Evolutionary conservation across 2,113 vertebrate species (phyloP).

Genomic region (Zosterops lateralis): DNA sequence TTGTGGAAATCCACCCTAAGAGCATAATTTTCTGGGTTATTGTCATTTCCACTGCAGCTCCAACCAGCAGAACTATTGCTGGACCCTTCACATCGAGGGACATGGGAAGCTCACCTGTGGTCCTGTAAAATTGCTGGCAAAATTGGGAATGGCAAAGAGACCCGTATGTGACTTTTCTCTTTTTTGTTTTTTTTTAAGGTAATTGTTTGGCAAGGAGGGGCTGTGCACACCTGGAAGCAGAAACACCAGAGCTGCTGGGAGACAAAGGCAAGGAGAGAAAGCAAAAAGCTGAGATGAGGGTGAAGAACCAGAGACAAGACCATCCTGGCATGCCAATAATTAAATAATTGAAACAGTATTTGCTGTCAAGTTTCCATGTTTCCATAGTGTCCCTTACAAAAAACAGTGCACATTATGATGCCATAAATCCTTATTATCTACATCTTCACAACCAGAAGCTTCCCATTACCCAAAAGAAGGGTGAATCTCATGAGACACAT

Average conservation of each 20-base stretch:
- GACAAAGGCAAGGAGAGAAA: not conserved
- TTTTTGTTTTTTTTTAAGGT: not conserved
- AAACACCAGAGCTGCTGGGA: not conserved
- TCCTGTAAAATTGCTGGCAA: not conserved
- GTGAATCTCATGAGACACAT: not conserved
- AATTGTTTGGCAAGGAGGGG: not conserved
- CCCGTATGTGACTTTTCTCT: not conserved
- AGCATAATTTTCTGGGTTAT: not conserved
- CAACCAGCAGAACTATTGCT: not conserved
- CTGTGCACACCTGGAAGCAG: not conserved
- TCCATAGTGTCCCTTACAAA: not conserved
- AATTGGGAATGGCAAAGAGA: not conserved
- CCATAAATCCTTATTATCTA: conserved; percentile 56
- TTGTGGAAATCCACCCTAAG: not conserved
- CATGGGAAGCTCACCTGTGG: not conserved
- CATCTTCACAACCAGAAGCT: not conserved
- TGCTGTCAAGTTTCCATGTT: conserved; percentile 14
- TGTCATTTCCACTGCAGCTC: not conserved
- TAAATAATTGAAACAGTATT: conserved; percentile 3
- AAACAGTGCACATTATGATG: not conserved
- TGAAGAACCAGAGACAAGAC: not conserved
- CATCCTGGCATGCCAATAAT: not conserved
- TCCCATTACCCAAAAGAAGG: conserved; percentile 45
- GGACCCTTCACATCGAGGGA: not conserved
- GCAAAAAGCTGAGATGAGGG: not conserved